Percentiles rank a stretch among this genome's conserved stretches.
Conservation (phyloP, 2,888 invertebrate species). For the Drosophila trichaetosa region DNA sequence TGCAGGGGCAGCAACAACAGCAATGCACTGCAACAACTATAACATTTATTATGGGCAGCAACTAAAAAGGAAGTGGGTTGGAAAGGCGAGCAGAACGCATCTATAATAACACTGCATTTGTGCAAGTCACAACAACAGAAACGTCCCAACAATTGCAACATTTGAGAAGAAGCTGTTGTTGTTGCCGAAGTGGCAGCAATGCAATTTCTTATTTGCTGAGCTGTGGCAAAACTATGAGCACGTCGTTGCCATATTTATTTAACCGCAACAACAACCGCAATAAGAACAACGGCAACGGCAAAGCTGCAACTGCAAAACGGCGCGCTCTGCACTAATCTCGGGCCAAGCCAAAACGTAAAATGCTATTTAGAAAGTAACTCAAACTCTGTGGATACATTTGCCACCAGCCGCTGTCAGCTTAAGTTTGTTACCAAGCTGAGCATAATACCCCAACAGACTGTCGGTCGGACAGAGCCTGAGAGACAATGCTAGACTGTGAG, state of each 20-base stretch:
- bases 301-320: slow-evolving; percentile 35
- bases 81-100: slow-evolving; percentile 52
- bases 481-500: slow-evolving; percentile 1
- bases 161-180: slow-evolving; percentile 13
- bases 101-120: slow-evolving; percentile 65
- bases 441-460: slow-evolving; percentile 34
- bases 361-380: slow-evolving; percentile 76
- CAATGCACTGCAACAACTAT: slow-evolving; percentile 27
- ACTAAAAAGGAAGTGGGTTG: slow-evolving; percentile 69
- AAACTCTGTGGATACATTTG: slow-evolving; percentile 47
- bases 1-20: slow-evolving; percentile 22
- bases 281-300: slow-evolving; percentile 68
- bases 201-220: slow-evolving; percentile 62
- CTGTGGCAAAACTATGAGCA: slow-evolving; percentile 60
- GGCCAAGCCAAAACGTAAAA: slow-evolving; percentile 51
- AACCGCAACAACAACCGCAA: slow-evolving; percentile 78
- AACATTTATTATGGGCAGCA: slow-evolving; percentile 38
- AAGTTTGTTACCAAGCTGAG: slow-evolving; percentile 60
- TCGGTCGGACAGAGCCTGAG: slow-evolving; percentile 10
- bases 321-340: slow-evolving; percentile 62
- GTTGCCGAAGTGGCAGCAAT: slow-evolving; percentile 29
- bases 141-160: slow-evolving; percentile 12
- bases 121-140: slow-evolving; percentile 47
- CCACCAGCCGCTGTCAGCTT: slow-evolving; percentile 65
- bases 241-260: slow-evolving; percentile 74